A percentile compares a stretch with the other conserved stretches of the same genome.
Conservation (phyloP, 2,888 invertebrate species). For the Caenorhabditis sulstoni region DNA sequence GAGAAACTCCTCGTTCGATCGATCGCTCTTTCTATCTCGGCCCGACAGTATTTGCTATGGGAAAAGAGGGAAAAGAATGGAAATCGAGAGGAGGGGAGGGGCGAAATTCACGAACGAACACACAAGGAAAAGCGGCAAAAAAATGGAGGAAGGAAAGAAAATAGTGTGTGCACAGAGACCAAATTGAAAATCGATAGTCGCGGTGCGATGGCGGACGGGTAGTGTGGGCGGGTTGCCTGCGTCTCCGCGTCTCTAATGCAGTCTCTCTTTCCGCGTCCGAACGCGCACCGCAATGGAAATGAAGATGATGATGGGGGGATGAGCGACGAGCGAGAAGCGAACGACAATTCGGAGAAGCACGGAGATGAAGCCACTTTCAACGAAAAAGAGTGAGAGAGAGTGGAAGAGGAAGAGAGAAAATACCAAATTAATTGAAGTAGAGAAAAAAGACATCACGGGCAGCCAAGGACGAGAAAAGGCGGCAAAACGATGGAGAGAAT, state of each 20-base stretch:
- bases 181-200: constrained; percentile 55
- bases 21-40: too few species aligned
- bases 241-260: constrained; percentile 9
- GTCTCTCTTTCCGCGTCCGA: not conserved
- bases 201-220: constrained; percentile 33
- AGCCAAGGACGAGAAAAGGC: constrained; percentile 31
- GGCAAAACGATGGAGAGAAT: constrained; percentile 15
- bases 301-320: constrained; percentile 24
- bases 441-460: constrained; percentile 20
- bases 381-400: too few species aligned
- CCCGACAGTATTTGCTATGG: constrained; percentile 16
- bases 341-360: not conserved
- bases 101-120: constrained; percentile 30
- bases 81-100: constrained; percentile 18
- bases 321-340: not conserved
- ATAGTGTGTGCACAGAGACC: constrained; percentile 49
- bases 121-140: constrained; percentile 46
- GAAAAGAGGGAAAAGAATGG: constrained; percentile 6
- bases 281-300: constrained; percentile 15
- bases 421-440: constrained; percentile 47
- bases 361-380: constrained; percentile 50
- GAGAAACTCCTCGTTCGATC: constrained; percentile 12
- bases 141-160: constrained; percentile 18
- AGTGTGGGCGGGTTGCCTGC: constrained; percentile 40
- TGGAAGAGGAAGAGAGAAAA: constrained; percentile 10